These are phyloP conservation scores for Lepidurus arcticus DNA, from an alignment of 1,140 invertebrate species.

Conservation along the genomic window DNA sequence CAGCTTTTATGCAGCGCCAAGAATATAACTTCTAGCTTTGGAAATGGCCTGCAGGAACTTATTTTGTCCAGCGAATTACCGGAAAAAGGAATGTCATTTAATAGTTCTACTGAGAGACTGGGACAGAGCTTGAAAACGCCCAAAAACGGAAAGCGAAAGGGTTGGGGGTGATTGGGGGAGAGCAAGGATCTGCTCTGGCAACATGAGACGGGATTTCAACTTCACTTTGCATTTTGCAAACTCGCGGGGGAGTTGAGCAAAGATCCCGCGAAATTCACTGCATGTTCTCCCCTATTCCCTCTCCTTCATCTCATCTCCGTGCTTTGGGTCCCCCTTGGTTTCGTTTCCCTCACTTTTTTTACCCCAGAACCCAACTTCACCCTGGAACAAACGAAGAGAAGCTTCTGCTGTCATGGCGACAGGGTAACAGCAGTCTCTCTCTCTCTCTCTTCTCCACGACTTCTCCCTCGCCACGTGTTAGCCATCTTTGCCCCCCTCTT, in stretches of 20 bases:
- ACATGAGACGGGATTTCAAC: constrained; percentile 15
- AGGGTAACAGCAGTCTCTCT: constrained; percentile 10
- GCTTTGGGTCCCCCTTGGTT: not conserved
- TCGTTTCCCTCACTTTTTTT: not conserved
- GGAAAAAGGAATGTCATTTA: not conserved
- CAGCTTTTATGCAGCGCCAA: too few relatives aligned
- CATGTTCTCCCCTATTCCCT: not conserved
- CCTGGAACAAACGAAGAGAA: not conserved
- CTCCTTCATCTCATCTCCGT: not conserved
- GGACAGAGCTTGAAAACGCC: not conserved
- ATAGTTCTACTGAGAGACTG: not conserved
- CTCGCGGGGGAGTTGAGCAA: constrained; percentile 5
- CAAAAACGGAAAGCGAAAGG: not conserved
- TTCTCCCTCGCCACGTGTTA: not conserved
- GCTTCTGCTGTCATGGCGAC: constrained; percentile 17
- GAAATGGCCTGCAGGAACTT: not conserved
- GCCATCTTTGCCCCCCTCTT: not conserved
- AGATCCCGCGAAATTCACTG: not conserved
- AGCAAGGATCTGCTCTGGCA: not conserved
- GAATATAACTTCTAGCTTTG: not conserved
- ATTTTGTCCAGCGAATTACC: not conserved
- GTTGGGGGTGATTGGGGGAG: not conserved
- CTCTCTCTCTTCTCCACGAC: not conserved
- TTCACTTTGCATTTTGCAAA: constrained; percentile 15
- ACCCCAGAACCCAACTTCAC: not conserved